A percentile compares a stretch with the other conserved stretches of the same genome.
Conservation (phyloP, 1,140 invertebrate genomes). For the Lepidostoma basale region DNA sequence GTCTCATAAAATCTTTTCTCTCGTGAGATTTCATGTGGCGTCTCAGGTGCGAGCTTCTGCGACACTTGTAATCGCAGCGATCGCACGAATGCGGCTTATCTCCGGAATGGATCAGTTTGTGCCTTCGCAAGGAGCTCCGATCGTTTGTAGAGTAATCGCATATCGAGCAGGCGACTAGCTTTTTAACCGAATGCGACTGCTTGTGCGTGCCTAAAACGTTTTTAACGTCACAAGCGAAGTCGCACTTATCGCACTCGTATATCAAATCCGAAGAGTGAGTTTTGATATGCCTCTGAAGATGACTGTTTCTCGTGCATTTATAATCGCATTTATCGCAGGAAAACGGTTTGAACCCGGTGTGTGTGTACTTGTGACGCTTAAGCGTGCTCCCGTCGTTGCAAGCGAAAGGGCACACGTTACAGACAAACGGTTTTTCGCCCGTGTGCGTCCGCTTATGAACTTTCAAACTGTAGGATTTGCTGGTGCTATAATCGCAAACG, state of each 20-base stretch:
- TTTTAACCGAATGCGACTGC: not conserved
- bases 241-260: slow-evolving; percentile 1
- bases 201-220: not conserved
- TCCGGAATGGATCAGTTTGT: slow-evolving; percentile 8
- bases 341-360: not conserved
- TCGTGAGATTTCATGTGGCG: slow-evolving; percentile 15
- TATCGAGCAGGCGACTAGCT: not conserved
- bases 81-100: slow-evolving; percentile 7
- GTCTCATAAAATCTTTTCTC: slow-evolving; percentile 8
- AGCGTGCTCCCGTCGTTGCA: slow-evolving; percentile 9
- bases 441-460: not conserved
- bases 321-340: slow-evolving; percentile 15
- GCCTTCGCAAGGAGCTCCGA: not conserved
- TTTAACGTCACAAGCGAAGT: not conserved
- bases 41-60: slow-evolving; percentile 2
- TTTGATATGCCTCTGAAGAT: slow-evolving; percentile 12
- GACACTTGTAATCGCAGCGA: slow-evolving; percentile 11
- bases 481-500: not conserved
- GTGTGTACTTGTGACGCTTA: not conserved
- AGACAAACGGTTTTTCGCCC: not conserved
- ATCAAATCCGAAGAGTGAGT: not conserved
- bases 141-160: slow-evolving; percentile 4
- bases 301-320: not conserved
- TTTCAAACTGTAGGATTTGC: slow-evolving; percentile 10
- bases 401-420: slow-evolving; percentile 2